Base-by-base conservation (phyloP, 2,797 vertebrate species). In the Melanotaenia maccullochi region DNA sequence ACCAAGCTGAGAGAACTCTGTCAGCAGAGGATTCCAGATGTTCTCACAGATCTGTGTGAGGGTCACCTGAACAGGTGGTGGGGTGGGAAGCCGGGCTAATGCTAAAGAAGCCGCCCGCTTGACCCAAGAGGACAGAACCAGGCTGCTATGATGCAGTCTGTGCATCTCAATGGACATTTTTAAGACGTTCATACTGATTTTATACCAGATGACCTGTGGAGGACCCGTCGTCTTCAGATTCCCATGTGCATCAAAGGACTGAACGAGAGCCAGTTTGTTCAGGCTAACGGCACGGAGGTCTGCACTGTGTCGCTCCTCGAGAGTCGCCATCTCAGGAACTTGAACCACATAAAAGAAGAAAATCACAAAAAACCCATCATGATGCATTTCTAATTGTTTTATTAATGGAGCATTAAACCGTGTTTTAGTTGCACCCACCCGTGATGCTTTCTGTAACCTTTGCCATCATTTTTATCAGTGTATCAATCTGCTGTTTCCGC, bases 391-490 rank as follows among this genome's bases (percentile, higher is more conserved):
- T 30, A 30, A 12, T 12, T 36, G 32, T 33, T 33, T 33, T 8
- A 33, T 7, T 36, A 36, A 8, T 9, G 35, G 35, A 9, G 12
- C 5, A 9, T 0, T 35, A 3, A 3, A 3, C 25, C 0, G 3
- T 14, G 54, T 7, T 28, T 20, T 4, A 20, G 22, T 22, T 8
- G 0, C 0, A 4, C 73, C 68, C 36, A 95, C 94, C 94, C 40
- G 76, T 63, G 70, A 95, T 83, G 64, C 76, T 81, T 42, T 93
- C 91, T 33, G 75, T 75, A 32, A 94, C 90, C 79, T 93, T 94
- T 5, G 79, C 80, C 20, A 93, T 64, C 94, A 95, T 95, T 70
- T 94, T 94, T 22, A 94, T 88, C 56, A 95, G 89, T 1, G 84
- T 80, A 0, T 82, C 87, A 13, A 94, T 84, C 71, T 92, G 68